phyloP scores from a whole-genome alignment of 1,140 invertebrate genomes.

The Bombus sylvicola region DNA sequence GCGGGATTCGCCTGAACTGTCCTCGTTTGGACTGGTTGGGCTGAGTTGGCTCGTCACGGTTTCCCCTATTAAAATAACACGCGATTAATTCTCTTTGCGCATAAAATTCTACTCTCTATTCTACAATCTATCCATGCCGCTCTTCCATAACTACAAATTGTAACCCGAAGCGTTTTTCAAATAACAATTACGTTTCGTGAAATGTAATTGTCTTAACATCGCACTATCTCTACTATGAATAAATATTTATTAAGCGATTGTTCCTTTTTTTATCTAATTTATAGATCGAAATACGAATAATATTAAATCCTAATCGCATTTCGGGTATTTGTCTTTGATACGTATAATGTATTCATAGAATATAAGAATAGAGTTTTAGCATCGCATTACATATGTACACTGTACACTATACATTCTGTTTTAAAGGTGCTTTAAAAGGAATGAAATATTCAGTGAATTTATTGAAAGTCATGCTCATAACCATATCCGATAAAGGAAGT shows the following conservation, averaged over 20 bases:
- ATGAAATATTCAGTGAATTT: background rate
- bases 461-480: background rate
- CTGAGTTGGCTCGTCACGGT: slow-evolving; percentile 89
- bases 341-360: background rate
- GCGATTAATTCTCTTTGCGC: slow-evolving; percentile 20
- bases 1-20: slow-evolving; percentile 85
- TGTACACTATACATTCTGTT: background rate
- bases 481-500: background rate
- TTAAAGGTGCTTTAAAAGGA: background rate
- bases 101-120: slow-evolving; percentile 40
- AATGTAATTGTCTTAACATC: slow-evolving; percentile 11
- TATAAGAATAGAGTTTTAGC: background rate
- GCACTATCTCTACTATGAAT: slow-evolving; percentile 40
- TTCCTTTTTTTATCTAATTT: background rate
- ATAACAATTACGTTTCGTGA: background rate
- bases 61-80: slow-evolving; percentile 83
- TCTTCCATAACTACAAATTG: slow-evolving; percentile 51
- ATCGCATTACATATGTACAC: background rate
- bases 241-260: background rate
- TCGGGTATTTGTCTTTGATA: background rate
- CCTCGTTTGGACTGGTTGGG: slow-evolving; percentile 87
- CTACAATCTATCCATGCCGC: slow-evolving; percentile 73
- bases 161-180: background rate
- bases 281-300: background rate
- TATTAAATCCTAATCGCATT: background rate